phyloP scores from a whole-genome alignment of 2,888 invertebrate species.

The Sinotaia quadrata region DNA sequence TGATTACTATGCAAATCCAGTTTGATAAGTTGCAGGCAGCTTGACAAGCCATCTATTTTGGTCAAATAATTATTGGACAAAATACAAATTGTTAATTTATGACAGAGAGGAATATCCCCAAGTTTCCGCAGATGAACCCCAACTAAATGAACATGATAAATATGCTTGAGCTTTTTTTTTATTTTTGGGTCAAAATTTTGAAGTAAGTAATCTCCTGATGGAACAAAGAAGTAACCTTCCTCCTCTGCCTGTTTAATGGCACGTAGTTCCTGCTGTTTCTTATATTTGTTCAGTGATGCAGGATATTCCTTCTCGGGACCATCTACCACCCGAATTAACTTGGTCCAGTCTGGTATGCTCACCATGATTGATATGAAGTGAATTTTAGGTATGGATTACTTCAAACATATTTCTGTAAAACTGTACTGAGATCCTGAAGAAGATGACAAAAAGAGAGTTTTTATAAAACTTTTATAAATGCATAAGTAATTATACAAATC shows the following conservation, averaged over 20 bases:
- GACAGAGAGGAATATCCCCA: constrained; percentile 64
- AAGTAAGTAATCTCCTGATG: constrained; percentile 54
- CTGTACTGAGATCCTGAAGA: neutral
- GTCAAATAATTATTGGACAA: constrained; percentile 68
- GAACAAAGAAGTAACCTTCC: constrained; percentile 60
- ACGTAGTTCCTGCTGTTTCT: constrained; percentile 61
- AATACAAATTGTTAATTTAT: constrained; percentile 61
- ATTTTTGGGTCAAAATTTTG: constrained; percentile 44
- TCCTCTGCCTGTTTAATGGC: constrained; percentile 63
- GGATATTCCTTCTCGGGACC: constrained; percentile 39
- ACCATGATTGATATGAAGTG: constrained; percentile 54
- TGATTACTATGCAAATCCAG: constrained; percentile 61
- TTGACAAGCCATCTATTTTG: constrained; percentile 61
- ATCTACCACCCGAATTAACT: constrained; percentile 57
- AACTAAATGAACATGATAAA: constrained; percentile 53
- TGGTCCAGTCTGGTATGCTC: constrained; percentile 69
- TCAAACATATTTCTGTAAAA: too few relatives aligned
- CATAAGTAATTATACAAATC: too few relatives aligned
- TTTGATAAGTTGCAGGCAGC: constrained; percentile 65
- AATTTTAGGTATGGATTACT: neutral
- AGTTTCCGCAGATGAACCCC: constrained; percentile 61
- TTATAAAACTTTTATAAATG: neutral
- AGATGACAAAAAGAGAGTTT: neutral
- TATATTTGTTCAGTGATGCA: constrained; percentile 51
- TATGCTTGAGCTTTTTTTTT: constrained; percentile 49